Percentiles rank a stretch among this genome's conserved stretches.
These are phyloP conservation scores for Palythoa caribaeorum DNA, from an alignment of 92 coral and sea anemone genomes.

Conservation along the genomic window DNA sequence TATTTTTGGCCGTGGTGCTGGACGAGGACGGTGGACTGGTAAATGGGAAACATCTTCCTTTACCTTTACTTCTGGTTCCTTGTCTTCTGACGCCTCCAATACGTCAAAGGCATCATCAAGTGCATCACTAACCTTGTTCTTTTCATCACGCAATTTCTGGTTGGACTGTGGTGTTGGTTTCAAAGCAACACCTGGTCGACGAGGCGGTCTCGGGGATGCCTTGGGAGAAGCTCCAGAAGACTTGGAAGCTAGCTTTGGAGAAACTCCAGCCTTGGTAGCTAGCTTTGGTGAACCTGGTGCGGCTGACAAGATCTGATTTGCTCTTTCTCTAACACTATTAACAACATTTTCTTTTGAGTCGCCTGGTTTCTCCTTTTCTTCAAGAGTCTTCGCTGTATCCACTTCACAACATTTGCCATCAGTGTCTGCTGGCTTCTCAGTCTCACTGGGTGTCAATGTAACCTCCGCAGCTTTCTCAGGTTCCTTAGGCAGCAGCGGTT, in stretches of 20 bases:
- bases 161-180: slow-evolving; percentile 34
- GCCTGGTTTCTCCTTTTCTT: slow-evolving; percentile 19
- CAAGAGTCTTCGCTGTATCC: not conserved
- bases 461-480: slow-evolving; percentile 11
- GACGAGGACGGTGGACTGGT: slow-evolving; percentile 22
- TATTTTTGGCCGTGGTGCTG: not conserved
- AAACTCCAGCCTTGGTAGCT: slow-evolving; percentile 10
- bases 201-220: slow-evolving; percentile 5
- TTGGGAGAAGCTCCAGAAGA: not conserved
- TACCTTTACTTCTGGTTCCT: slow-evolving; percentile 16
- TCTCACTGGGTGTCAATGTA: not conserved
- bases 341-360: slow-evolving; percentile 34
- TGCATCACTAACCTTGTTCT: slow-evolving; percentile 32
- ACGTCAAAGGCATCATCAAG: slow-evolving; percentile 68
- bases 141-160: slow-evolving; percentile 36
- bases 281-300: slow-evolving; percentile 54
- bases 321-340: slow-evolving; percentile 46
- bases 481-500: slow-evolving; percentile 18
- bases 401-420: not conserved
- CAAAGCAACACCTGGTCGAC: slow-evolving; percentile 18
- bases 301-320: slow-evolving; percentile 39
- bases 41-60: slow-evolving; percentile 11
- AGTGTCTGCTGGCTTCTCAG: not conserved
- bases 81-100: slow-evolving; percentile 36
- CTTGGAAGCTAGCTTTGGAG: slow-evolving; percentile 40